Conservation (phyloP, 2,888 invertebrate genomes). For the Heliconius ismenius region DNA sequence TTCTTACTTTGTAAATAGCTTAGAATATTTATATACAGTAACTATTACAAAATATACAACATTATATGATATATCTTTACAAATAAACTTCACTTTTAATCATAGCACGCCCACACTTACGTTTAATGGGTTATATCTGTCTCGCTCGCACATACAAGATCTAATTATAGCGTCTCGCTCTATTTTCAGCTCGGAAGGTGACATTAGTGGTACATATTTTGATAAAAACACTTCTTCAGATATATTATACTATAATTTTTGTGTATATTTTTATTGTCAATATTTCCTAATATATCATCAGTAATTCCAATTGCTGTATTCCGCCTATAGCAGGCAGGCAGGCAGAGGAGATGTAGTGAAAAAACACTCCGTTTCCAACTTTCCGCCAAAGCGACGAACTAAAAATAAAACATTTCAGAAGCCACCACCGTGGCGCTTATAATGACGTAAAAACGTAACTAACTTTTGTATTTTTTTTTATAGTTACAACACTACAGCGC, state of each 20-base stretch:
- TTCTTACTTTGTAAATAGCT: neutral
- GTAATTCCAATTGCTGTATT: too few species aligned
- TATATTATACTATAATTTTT: neutral
- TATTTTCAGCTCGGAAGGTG: constrained; percentile 63
- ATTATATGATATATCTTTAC: constrained; percentile 6
- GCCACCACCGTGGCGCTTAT: neutral
- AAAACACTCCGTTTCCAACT: too few species aligned
- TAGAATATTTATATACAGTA: neutral
- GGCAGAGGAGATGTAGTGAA: too few species aligned
- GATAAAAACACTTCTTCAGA: constrained; percentile 12
- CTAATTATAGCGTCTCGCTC: constrained; percentile 60
- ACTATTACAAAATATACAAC: constrained; percentile 6
- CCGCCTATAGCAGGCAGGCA: too few species aligned
- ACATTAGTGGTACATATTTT: constrained; percentile 50
- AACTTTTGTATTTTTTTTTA: neutral
- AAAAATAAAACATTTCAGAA: neutral
- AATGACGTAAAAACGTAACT: too few species aligned
- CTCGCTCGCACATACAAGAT: constrained; percentile 50
- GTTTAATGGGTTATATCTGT: constrained; percentile 41
- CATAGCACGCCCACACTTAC: constrained; percentile 10
- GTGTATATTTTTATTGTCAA: too few species aligned
- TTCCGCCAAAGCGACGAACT: neutral
- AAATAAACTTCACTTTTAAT: constrained; percentile 28
- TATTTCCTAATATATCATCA: too few species aligned
- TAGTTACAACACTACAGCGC: neutral